Conservation (phyloP, 2,113 vertebrate genomes). For the Leptocoma aspasia region DNA sequence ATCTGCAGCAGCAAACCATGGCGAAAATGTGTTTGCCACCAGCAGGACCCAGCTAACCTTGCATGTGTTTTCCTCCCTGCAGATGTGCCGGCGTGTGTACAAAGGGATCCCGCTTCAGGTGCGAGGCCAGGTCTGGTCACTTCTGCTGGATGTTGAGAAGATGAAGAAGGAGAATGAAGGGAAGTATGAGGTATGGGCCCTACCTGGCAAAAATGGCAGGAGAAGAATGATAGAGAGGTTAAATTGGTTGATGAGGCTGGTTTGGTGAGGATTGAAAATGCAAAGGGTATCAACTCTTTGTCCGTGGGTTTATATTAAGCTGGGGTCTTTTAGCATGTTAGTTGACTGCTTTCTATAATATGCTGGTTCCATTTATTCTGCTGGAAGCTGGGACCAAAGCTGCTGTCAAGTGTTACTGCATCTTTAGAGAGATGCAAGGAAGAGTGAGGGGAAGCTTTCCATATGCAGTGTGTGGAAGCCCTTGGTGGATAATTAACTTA, state of each 20-base stretch:
- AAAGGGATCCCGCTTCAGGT: slow-evolving; percentile 92
- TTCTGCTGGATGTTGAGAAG: slow-evolving; percentile 84
- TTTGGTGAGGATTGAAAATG: background rate
- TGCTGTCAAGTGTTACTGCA: background rate
- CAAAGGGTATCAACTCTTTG: background rate
- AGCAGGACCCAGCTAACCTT: background rate
- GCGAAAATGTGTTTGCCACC: background rate
- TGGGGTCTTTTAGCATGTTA: background rate
- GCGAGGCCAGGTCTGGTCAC: slow-evolving; percentile 87
- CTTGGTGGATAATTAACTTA: background rate
- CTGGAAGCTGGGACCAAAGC: background rate
- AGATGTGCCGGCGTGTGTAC: slow-evolving; percentile 90
- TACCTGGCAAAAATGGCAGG: background rate
- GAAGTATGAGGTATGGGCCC: slow-evolving; percentile 74
- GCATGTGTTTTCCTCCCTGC: background rate
- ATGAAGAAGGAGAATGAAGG: slow-evolving; percentile 82
- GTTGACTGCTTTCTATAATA: background rate
- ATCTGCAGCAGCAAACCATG: background rate
- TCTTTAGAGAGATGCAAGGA: background rate
- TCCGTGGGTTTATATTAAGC: background rate
- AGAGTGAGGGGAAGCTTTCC: background rate
- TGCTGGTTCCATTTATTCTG: background rate
- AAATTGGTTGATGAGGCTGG: background rate
- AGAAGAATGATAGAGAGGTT: background rate
- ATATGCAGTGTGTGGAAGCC: accelerated